A percentile compares a stretch with the other conserved stretches of the same genome.
Conservation (phyloP, 2,113 vertebrate genomes). For the Proteles cristata region DNA sequence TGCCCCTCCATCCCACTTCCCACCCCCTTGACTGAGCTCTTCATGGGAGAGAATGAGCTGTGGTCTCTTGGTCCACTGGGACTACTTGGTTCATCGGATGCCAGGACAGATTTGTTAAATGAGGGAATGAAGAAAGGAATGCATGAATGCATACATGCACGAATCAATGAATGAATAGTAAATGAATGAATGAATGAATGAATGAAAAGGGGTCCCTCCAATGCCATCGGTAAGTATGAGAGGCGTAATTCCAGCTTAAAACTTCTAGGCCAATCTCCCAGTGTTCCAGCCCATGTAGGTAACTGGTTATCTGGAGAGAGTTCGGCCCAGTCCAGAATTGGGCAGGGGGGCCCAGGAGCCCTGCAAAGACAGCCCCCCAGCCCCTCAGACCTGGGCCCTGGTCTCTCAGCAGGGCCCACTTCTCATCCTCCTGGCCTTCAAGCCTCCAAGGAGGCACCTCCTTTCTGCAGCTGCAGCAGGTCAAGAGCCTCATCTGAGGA, state of each 20-base stretch:
- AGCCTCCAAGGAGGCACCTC: not conserved
- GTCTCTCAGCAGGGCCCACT: not conserved
- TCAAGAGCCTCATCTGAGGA: not conserved
- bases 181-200: not conserved
- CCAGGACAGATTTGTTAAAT: not conserved
- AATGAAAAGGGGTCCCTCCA: not conserved
- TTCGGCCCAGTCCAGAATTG: not conserved
- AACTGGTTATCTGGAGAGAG: not conserved
- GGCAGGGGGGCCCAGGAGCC: not conserved
- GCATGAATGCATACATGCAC: not conserved
- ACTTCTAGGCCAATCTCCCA: not conserved
- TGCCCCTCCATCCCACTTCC: not conserved
- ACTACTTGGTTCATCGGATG: not conserved
- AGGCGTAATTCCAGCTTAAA: not conserved
- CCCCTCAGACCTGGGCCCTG: not conserved
- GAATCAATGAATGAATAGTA: not conserved
- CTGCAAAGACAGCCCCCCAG: too few relatives aligned
- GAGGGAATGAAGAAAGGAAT: not conserved
- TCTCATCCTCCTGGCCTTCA: not conserved
- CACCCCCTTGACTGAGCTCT: not conserved
- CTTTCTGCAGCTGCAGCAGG: not conserved
- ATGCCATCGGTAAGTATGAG: not conserved
- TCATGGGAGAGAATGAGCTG: not conserved
- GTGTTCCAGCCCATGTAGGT: not conserved
- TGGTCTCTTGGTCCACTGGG: not conserved